Conservation (phyloP, 2,888 invertebrate genomes). For the Blastobasis adustella region DNA sequence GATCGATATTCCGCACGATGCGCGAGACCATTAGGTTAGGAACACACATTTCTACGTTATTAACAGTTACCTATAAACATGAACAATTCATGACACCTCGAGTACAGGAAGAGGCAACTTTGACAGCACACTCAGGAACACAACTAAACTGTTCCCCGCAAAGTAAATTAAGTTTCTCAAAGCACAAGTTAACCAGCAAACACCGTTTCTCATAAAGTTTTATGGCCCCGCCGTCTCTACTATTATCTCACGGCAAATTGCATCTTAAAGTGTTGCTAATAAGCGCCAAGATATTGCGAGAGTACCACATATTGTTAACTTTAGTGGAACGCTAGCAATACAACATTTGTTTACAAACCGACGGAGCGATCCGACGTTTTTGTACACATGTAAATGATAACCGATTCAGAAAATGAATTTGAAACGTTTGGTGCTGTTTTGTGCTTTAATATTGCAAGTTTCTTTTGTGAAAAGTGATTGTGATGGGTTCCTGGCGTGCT, state of each 20-base stretch:
- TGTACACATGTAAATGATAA: slow-evolving; percentile 25
- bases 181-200: too few species aligned
- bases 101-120: too few species aligned
- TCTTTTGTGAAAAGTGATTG: slow-evolving; percentile 34
- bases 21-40: too few species aligned
- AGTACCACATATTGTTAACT: background rate
- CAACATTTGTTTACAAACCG: slow-evolving; percentile 46
- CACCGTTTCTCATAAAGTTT: background rate
- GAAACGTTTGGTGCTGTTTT: slow-evolving; percentile 18
- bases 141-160: too few species aligned
- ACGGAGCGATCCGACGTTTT: slow-evolving; percentile 38
- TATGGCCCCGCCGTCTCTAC: slow-evolving; percentile 3
- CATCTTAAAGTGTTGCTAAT: slow-evolving; percentile 7
- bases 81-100: too few species aligned
- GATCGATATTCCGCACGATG: too few species aligned
- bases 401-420: slow-evolving; percentile 7
- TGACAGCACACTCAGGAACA: too few species aligned
- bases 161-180: too few species aligned
- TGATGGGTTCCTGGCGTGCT: slow-evolving; percentile 35
- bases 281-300: slow-evolving; percentile 5
- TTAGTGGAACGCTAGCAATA: slow-evolving; percentile 4
- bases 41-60: too few species aligned
- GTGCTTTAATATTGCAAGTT: slow-evolving; percentile 23
- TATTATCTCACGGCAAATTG: slow-evolving; percentile 3
- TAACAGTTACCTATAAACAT: too few species aligned